Evolutionary conservation across 2,113 vertebrate genomes (phyloP), one percentile per base, ranked within the genome.

Genomic region (Chionodraco myersi): DNA sequence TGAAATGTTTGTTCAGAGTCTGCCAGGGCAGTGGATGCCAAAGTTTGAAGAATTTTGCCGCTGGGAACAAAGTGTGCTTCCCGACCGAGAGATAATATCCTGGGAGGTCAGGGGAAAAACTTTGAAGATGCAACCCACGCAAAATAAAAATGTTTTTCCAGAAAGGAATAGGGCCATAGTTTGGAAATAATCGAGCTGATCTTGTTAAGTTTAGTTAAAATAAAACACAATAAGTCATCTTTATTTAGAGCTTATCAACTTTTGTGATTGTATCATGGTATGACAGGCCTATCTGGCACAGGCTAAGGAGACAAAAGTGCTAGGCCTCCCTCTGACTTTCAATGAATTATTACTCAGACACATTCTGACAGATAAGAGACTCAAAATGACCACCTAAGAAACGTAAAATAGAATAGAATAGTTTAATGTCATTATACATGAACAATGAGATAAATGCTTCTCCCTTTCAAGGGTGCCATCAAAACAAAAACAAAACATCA

Each of bases 41-140:
- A 56, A 21, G 12, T 30, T 30, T 26, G 56, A 13, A 0, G 58
- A 13, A 15, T 59, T 59, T 41, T 23, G 10, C 63, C 59, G 23
- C 23, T 34, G 57, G 54, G 72, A 84, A 84, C 18, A 69, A 23
- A 72, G 0, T 12, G 72, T 56, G 41, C 4, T 48, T 79, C 16
- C 14, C 8, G 12, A 26, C 58, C 76, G 52, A 62, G 48, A 60
- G 62, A 3, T 47, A 49, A 64, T 53, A 45, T 59, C 67, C 18
- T 41, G 2, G 13, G 49, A 69, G 23, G 26, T 58, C 15, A 66
- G 10, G 36, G 44, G 73, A 7, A 57, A 23, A 57, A 30, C 51
- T 83, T 75, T 84, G 71, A 72, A 67, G 61, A 68, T 68, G 26
- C 59, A 64, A 51, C 60, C 34, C 0, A 16, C 18, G 75, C 52